phyloP scores from a whole-genome alignment of 2,797 vertebrate species.

The Halcyon chelicuti region DNA sequence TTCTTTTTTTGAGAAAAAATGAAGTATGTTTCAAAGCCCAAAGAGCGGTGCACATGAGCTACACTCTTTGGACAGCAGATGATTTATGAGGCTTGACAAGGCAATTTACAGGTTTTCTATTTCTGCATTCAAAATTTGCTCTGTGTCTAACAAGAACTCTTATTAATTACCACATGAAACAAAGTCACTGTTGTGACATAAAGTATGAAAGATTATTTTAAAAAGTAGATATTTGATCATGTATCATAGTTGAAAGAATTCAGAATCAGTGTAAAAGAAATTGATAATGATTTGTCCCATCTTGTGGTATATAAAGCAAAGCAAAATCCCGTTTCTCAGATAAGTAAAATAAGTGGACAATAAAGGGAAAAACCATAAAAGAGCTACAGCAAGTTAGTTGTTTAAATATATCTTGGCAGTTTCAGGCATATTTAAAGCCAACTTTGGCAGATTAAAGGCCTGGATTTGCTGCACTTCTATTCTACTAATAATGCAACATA shows the following conservation, averaged over 20 bases:
- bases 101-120: conserved; percentile 45
- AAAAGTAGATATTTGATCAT: background rate
- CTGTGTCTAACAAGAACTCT: background rate
- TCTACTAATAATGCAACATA: background rate
- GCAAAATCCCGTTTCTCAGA: background rate
- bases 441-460: background rate
- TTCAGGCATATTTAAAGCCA: background rate
- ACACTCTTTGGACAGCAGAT: background rate
- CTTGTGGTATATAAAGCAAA: background rate
- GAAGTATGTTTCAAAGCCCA: background rate
- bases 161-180: conserved; percentile 41
- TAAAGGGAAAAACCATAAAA: background rate
- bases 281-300: background rate
- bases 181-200: background rate
- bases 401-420: background rate
- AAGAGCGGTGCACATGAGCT: background rate
- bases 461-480: background rate
- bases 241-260: background rate
- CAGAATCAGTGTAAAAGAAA: background rate
- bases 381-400: background rate
- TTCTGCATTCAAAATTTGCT: conserved; percentile 18
- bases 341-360: background rate
- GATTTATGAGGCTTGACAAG: conserved; percentile 65
- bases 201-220: background rate
- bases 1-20: background rate